These are phyloP conservation scores for Pseudorasbora parva DNA, from an alignment of 2,113 vertebrate species.

Conservation along the genomic window DNA sequence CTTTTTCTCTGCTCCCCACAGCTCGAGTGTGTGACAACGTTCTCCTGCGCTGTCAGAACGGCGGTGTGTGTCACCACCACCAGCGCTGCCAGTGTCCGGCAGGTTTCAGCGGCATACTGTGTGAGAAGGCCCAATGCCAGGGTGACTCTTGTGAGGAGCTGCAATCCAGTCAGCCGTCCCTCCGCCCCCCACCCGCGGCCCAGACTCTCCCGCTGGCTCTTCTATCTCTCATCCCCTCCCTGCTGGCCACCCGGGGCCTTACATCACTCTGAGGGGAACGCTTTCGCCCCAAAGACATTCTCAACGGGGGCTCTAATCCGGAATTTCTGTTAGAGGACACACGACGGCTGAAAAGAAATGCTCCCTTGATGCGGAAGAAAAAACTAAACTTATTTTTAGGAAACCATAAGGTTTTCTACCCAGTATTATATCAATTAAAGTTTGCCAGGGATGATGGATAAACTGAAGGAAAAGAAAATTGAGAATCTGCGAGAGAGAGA, in stretches of 20 bases:
- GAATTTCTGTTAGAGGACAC: conserved; percentile 29
- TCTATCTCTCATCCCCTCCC: conserved; percentile 62
- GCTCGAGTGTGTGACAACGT: conserved; percentile 94
- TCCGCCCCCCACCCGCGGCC: conserved; percentile 33
- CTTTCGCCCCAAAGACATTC: conserved; percentile 19
- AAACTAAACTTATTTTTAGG: not conserved
- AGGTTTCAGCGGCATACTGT: conserved; percentile 88
- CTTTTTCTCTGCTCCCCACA: conserved; percentile 73
- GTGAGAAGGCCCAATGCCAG: conserved; percentile 85
- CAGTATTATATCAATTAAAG: conserved; percentile 12
- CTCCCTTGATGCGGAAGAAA: not conserved
- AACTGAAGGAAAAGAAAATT: not conserved
- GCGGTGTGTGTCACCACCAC: conserved; percentile 92
- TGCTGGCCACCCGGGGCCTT: conserved; percentile 59
- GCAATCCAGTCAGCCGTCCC: conserved; percentile 67
- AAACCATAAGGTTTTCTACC: conserved; percentile 39
- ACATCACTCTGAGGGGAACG: conserved; percentile 45
- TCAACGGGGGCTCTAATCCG: not conserved
- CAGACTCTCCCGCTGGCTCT: conserved; percentile 62
- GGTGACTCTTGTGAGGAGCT: conserved; percentile 81
- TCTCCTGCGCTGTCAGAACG: conserved; percentile 94
- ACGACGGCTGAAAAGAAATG: conserved; percentile 2
- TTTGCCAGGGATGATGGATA: conserved; percentile 24
- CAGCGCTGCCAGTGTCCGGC: conserved; percentile 87
- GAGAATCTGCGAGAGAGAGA: not conserved